phyloP scores from a whole-genome alignment of 1,140 invertebrate genomes.

The Cylas formicarius region DNA sequence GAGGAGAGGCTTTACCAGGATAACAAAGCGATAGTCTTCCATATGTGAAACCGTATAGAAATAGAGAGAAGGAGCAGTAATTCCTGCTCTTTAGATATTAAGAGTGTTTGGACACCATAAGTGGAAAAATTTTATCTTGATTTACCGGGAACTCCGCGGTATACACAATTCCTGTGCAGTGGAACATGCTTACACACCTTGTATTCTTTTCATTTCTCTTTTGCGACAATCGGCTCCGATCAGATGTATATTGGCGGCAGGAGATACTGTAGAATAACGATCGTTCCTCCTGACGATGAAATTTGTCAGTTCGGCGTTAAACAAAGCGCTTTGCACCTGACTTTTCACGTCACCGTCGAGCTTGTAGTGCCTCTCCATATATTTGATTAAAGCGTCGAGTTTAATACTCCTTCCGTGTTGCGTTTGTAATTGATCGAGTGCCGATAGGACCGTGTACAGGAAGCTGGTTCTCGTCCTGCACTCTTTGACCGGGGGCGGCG shows the following conservation, averaged over 20 bases:
- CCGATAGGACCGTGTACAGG: slow-evolving; percentile 15
- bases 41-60: too few relatives aligned
- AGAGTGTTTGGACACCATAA: too few relatives aligned
- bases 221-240: slow-evolving; percentile 15
- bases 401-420: slow-evolving; percentile 9
- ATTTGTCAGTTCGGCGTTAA: slow-evolving; percentile 11
- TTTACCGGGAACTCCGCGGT: too few relatives aligned
- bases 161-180: too few relatives aligned
- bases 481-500: slow-evolving; percentile 3
- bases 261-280: slow-evolving; percentile 17
- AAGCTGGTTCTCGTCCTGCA: slow-evolving; percentile 19
- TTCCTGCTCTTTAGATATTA: too few relatives aligned
- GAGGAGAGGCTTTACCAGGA: too few relatives aligned
- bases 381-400: slow-evolving; percentile 17
- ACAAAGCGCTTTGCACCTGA: slow-evolving; percentile 18
- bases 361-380: slow-evolving; percentile 15
- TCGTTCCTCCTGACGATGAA: slow-evolving; percentile 16
- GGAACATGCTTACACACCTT: slow-evolving; percentile 19
- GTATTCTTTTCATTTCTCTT: slow-evolving; percentile 19
- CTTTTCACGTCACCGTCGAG: slow-evolving; percentile 20
- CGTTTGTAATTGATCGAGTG: slow-evolving; percentile 16
- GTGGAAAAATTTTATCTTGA: too few relatives aligned
- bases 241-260: slow-evolving; percentile 21
- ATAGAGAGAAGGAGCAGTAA: too few relatives aligned
- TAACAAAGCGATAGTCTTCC: too few relatives aligned